Conservation (phyloP, 2,888 invertebrate species). For the Meteorus colon region DNA sequence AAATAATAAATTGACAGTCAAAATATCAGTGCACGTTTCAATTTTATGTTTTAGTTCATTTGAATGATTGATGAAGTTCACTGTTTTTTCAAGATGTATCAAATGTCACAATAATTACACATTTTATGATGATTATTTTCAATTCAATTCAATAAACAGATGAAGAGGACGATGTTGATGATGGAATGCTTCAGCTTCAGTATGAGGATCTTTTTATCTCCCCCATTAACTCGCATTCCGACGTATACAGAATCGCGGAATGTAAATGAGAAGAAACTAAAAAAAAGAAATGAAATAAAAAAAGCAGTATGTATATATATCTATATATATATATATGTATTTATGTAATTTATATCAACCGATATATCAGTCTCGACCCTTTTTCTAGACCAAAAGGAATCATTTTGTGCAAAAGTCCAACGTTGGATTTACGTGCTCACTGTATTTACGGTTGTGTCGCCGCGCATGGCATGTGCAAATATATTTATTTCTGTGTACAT, state of each 20-base stretch:
- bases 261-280: slow-evolving; percentile 14
- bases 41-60: background rate
- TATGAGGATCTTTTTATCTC: background rate
- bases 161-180: background rate
- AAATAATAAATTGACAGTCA: background rate
- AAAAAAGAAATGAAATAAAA: slow-evolving; percentile 1
- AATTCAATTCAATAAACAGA: background rate
- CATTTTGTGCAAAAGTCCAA: slow-evolving; percentile 54
- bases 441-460: slow-evolving; percentile 46
- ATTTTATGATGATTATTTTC: no score
- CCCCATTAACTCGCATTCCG: slow-evolving; percentile 53
- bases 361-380: slow-evolving; percentile 57
- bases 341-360: slow-evolving; percentile 58
- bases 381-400: slow-evolving; percentile 49
- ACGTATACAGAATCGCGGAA: slow-evolving; percentile 44
- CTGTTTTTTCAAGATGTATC: background rate
- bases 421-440: slow-evolving; percentile 46
- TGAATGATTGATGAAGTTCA: background rate
- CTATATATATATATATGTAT: slow-evolving; percentile 42
- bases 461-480: slow-evolving; percentile 5
- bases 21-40: background rate
- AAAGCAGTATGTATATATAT: no score
- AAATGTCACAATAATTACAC: background rate
- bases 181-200: background rate
- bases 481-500: background rate